These are phyloP conservation scores for Formica selysi DNA, from an alignment of 1,140 invertebrate species.

Conservation along the genomic window DNA sequence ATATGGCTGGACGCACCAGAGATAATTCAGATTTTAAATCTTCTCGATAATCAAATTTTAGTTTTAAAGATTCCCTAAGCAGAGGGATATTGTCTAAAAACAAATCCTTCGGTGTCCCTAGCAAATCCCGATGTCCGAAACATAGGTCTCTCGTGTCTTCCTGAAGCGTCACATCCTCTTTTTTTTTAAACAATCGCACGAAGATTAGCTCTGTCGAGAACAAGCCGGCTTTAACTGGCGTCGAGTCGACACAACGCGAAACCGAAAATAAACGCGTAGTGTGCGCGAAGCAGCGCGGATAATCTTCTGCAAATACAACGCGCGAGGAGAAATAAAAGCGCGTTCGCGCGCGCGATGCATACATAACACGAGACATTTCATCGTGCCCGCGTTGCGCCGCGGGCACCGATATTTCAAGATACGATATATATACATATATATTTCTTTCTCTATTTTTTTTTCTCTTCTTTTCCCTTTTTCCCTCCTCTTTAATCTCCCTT, in stretches of 20 bases:
- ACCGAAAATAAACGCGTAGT: conserved; percentile 54
- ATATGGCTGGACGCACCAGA: background rate
- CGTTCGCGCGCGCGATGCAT: conserved; percentile 26
- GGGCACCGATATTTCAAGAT: conserved; percentile 60
- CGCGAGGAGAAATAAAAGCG: conserved; percentile 46
- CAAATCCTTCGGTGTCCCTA: background rate
- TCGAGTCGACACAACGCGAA: conserved; percentile 27
- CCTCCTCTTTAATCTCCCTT: conserved; percentile 43
- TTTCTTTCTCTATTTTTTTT: conserved; percentile 36
- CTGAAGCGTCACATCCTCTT: background rate
- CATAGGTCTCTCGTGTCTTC: background rate
- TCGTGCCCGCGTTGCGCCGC: conserved; percentile 24
- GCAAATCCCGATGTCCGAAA: conserved; percentile 1
- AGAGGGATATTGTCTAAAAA: background rate
- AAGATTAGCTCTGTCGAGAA: conserved; percentile 45
- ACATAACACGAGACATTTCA: conserved; percentile 53
- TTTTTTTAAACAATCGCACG: background rate
- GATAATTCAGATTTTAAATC: background rate
- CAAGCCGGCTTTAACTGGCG: conserved; percentile 41
- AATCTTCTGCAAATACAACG: conserved; percentile 59
- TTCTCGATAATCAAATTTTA: background rate
- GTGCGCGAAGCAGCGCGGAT: conserved; percentile 35
- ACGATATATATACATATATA: background rate
- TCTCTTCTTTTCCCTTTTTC: background rate
- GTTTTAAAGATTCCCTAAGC: background rate